A percentile compares a stretch with the other conserved stretches of the same genome.
phyloP scores from a whole-genome alignment of 2,888 invertebrate genomes.

The Drosophila phalerata region DNA sequence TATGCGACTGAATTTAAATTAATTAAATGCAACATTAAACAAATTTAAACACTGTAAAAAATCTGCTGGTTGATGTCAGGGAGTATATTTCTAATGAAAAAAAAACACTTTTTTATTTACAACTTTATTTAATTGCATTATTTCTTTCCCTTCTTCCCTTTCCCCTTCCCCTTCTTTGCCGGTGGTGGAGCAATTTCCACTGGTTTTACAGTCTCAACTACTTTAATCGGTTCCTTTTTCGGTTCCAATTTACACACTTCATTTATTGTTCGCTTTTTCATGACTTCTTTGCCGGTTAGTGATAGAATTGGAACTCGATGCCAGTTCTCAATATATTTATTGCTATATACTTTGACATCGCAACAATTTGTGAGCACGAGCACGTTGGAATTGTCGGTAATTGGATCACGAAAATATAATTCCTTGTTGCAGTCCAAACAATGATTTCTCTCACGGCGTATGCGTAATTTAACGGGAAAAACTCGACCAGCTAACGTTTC shows the following conservation, averaged over 20 bases:
- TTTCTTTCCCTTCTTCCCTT: slow-evolving; percentile 30
- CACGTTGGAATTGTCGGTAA: slow-evolving; percentile 56
- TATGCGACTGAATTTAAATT: slow-evolving; percentile 81
- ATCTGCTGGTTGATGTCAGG: too few species aligned
- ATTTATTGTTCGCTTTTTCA: slow-evolving; percentile 43
- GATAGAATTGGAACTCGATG: slow-evolving; percentile 59
- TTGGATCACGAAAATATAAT: slow-evolving; percentile 46
- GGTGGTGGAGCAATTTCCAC: neutral
- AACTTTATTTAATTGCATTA: slow-evolving; percentile 21
- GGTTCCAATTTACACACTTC: slow-evolving; percentile 44
- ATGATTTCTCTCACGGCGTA: slow-evolving; percentile 43
- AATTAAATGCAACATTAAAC: slow-evolving; percentile 57
- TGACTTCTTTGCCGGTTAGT: slow-evolving; percentile 35
- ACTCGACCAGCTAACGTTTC: slow-evolving; percentile 57
- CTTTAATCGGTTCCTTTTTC: slow-evolving; percentile 23
- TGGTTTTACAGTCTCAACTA: neutral
- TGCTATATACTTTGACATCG: slow-evolving; percentile 59
- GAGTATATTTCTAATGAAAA: too few species aligned
- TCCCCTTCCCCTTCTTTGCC: slow-evolving; percentile 12
- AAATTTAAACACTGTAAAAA: too few species aligned
- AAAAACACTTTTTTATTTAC: neutral
- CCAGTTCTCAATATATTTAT: slow-evolving; percentile 56
- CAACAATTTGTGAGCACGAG: slow-evolving; percentile 59
- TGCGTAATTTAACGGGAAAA: slow-evolving; percentile 61
- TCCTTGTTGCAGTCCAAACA: slow-evolving; percentile 50